Percentiles rank a stretch among this genome's conserved stretches.
These are phyloP conservation scores for Yponomeuta cagnagella DNA, from an alignment of 2,888 invertebrate genomes.

Conservation along the genomic window DNA sequence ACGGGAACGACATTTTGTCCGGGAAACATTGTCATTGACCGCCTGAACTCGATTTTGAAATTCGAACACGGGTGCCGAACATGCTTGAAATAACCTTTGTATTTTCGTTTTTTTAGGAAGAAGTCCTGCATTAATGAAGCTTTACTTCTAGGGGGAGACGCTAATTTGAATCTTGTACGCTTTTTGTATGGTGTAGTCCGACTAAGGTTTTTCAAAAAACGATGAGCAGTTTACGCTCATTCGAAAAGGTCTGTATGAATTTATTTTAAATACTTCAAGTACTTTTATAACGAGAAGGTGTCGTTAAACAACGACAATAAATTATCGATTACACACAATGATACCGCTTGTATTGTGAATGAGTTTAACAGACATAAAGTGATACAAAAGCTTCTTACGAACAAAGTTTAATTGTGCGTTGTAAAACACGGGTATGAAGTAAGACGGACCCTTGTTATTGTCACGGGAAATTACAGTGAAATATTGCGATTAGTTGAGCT, in stretches of 20 bases:
- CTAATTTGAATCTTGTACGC: no score
- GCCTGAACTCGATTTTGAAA: constrained; percentile 57
- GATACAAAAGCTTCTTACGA: not conserved
- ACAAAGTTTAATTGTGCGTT: not conserved
- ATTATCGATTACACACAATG: no score
- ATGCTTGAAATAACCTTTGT: not conserved
- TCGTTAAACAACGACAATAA: no score
- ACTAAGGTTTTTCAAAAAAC: no score
- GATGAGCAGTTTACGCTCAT: no score
- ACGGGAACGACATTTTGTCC: constrained; percentile 47
- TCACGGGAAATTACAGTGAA: not conserved
- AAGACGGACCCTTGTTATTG: not conserved
- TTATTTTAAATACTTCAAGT: no score
- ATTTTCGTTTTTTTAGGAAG: not conserved
- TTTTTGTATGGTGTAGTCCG: no score
- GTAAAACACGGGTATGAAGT: not conserved
- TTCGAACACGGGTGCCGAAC: constrained; percentile 28
- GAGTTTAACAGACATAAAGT: constrained; percentile 18
- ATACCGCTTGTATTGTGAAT: no score
- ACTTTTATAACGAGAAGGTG: no score
- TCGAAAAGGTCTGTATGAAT: no score
- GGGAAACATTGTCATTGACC: constrained; percentile 56
- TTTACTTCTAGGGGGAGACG: no score
- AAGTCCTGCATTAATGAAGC: no score
- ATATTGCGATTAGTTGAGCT: not conserved